A percentile compares a stretch with the other conserved stretches of the same genome.
These are phyloP conservation scores for Bolinopsis microptera DNA, from an alignment of 37 sponge, comb jelly and placozoan genomes.

Conservation along the genomic window DNA sequence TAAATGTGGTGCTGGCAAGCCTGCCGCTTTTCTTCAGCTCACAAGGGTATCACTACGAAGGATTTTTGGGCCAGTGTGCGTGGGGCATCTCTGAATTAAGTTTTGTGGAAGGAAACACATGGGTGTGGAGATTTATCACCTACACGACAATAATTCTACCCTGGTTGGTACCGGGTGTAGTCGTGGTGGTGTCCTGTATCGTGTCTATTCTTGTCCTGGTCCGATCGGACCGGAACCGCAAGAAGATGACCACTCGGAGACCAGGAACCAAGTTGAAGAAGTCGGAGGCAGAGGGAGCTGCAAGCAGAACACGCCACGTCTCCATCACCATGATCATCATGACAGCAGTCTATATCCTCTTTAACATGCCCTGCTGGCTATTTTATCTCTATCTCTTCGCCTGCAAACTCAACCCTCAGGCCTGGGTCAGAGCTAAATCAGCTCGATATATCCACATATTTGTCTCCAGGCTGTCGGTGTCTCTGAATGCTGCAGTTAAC, in stretches of 20 bases:
- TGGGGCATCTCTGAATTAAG: neutral
- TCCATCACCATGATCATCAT: conserved; percentile 29
- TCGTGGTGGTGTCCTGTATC: conserved; percentile 8
- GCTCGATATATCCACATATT: conserved; percentile 38
- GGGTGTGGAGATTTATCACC: neutral
- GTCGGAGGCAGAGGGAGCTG: neutral
- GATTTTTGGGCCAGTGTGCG: neutral
- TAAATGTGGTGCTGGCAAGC: neutral
- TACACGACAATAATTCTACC: conserved; percentile 37
- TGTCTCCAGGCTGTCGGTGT: conserved; percentile 10
- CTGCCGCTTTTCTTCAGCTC: neutral
- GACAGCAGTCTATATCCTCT: neutral
- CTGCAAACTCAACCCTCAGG: neutral
- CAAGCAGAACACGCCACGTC: neutral
- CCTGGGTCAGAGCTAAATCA: neutral
- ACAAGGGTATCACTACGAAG: neutral
- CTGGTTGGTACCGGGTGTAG: conserved; percentile 21
- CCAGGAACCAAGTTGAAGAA: no score
- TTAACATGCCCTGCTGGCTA: conserved; percentile 32
- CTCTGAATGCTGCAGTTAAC: conserved; percentile 9
- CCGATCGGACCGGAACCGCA: neutral
- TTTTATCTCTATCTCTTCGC: neutral
- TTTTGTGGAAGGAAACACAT: neutral
- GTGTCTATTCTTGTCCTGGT: neutral
- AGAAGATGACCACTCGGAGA: neutral